Base-by-base conservation (phyloP, 2,797 vertebrate genomes). In the Alcedo atthis region DNA sequence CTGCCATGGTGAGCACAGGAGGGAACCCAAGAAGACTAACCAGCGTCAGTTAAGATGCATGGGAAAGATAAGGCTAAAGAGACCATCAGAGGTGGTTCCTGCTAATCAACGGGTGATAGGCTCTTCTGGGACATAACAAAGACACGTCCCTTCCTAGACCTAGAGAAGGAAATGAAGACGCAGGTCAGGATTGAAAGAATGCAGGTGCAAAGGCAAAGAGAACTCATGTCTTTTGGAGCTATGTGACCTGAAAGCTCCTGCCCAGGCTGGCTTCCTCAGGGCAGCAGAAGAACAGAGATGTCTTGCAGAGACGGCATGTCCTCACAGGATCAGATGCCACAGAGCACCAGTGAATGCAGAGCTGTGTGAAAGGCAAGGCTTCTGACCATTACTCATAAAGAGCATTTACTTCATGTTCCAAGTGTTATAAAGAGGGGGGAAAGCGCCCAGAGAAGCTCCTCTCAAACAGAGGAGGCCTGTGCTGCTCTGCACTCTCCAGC, bases 21-120 rank as follows among this genome's bases (percentile, higher is more conserved):
- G 84, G 57, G 76, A 94, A 79, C 24, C 15, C 0, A 3, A 59
- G 48, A 62, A 57, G 83, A 89, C 48, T 18, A 84, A 93, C 55
- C 78, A 80, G 57, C 80, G 84, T 81, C 93, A 87, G 93, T 94
- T 95, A 77, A 87, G 92, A 85, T 90, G 77, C 40, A 71, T 88
- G 70, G 85, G 81, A 94, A 85, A 90, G 95, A 94, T 91, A 92
- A 93, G 12, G 64, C 26, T n/a, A 3, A 57, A 73, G 64, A 92
- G 69, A 79, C 12, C 70, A 82, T 7, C 79, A 89, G 49, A 91
- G 55, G 76, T 43, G 35, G 73, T 24, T 94, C 73, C 70, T 76
- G 69, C 55, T 78, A 81, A 75, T 26, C 64, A 71, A 30, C 43
- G 37, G 51, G 35, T 35, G 77, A 73, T 4, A 14, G 53, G 42